Base-by-base conservation (phyloP, 2,797 vertebrate genomes). In the Neomorphus geoffroyi region DNA sequence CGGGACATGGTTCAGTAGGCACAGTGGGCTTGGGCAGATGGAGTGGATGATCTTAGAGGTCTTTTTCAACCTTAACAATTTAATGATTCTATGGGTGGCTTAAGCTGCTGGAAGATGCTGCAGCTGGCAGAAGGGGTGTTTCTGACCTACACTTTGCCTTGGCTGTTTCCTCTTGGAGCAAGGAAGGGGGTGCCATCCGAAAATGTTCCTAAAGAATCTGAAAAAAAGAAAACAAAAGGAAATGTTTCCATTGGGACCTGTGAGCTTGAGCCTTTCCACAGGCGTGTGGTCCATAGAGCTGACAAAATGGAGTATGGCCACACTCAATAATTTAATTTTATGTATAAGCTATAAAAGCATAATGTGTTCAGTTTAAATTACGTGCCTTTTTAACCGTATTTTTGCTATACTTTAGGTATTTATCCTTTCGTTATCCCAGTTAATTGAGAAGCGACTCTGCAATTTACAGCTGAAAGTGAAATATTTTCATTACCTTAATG, bases 391-490 rank as follows among this genome's bases (percentile, higher is more conserved):
- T 5, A 95, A 53, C 43, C 12, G 3, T 39, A 9, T 67, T 86
- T 91, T 84, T 83, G 8, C 37, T 50, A 1, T 17, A 8, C 73
- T 74, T 43, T 4, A 86, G 27, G 16, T 81, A 65, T 88, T 80
- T 92, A 53, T 90, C 46, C 72, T 71, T 80, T 50, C 27, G 33
- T 80, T 94, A 69, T 58, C n/a, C 70, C 30, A 35, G 37, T 43
- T 88, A 86, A 69, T 86, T 83, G 62, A 88, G 83, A 81, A 74
- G 32, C 5, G 46, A 58, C 35, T 81, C 61, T 86, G 88, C 80
- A 72, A 48, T 92, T 96, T 75, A 84, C 14, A 41, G 51, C 58
- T 66, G 66, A 32, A 83, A 95, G 80, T 46, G 81, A 86, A 93
- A 32, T 86, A 43, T 75, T 82, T 87, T 82, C 54, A 64, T 89